Percentiles rank a stretch among this genome's conserved stretches.
These are phyloP conservation scores for Aldabrachelys gigantea DNA, from an alignment of 2,113 vertebrate species.

Conservation along the genomic window DNA sequence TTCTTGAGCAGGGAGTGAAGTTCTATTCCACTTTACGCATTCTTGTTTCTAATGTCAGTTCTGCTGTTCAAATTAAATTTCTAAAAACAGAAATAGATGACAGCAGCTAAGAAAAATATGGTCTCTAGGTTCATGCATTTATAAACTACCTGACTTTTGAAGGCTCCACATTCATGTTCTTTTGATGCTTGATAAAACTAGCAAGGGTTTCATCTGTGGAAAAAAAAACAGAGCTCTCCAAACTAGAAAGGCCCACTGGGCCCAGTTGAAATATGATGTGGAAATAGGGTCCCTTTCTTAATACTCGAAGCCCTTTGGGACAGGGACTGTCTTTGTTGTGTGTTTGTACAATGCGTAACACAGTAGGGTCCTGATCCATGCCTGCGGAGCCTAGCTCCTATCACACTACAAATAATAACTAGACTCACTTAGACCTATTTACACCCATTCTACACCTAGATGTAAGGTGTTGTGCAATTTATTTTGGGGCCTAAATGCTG, in stretches of 20 bases:
- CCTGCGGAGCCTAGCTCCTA: too few relatives aligned
- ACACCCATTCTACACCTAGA: neutral
- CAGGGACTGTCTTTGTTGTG: neutral
- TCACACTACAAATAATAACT: fast-evolving
- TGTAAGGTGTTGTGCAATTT: neutral
- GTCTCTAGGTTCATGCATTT: neutral
- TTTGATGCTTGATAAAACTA: neutral
- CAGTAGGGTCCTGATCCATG: too few relatives aligned
- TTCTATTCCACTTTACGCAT: neutral
- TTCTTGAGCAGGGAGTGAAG: fast-evolving
- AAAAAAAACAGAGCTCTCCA: neutral
- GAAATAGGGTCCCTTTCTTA: neutral
- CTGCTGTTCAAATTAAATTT: neutral
- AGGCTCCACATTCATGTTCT: too few relatives aligned
- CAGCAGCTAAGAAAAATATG: neutral
- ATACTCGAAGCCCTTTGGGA: neutral
- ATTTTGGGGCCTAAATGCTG: neutral
- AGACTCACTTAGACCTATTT: too few relatives aligned
- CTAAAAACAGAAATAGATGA: neutral
- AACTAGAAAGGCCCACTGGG: neutral
- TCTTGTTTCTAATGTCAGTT: neutral
- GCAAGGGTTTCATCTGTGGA: neutral
- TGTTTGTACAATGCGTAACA: neutral
- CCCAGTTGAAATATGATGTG: neutral
- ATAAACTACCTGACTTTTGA: neutral